Percentiles rank a stretch among this genome's conserved stretches.
phyloP scores from a whole-genome alignment of 53 echinoderm and acorn worm genomes.

The Pentamera pediparva region DNA sequence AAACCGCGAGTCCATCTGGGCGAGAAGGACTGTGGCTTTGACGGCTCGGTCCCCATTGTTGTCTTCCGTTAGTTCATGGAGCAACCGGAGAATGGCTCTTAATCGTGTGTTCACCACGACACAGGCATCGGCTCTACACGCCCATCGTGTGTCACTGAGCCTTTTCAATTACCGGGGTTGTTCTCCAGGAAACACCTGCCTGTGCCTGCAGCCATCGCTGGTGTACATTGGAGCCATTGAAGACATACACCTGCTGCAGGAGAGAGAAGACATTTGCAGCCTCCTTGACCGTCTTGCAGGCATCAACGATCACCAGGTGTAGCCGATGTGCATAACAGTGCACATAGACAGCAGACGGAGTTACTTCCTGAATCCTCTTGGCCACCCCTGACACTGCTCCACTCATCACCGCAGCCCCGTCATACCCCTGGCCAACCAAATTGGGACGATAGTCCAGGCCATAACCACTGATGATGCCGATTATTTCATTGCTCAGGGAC shows the following conservation, averaged over 20 bases:
- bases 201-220: background rate
- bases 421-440: constrained; percentile 18
- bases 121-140: constrained; percentile 5
- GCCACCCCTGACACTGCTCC: constrained; percentile 4
- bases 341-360: background rate
- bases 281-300: background rate
- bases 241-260: background rate
- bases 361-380: background rate
- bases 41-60: background rate
- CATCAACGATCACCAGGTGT: constrained; percentile 1
- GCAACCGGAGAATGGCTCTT: background rate
- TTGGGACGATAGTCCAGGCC: constrained; percentile 5
- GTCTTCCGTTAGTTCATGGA: too few relatives aligned
- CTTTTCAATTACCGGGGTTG: background rate
- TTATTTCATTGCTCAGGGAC: background rate
- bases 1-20: background rate
- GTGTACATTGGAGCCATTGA: constrained; percentile 14
- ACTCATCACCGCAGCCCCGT: constrained; percentile 26
- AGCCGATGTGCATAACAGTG: background rate
- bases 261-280: constrained; percentile 1
- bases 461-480: background rate
- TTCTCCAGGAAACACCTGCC: background rate
- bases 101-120: background rate
- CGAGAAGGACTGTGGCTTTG: background rate
- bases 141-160: constrained; percentile 20